Evolutionary conservation across 2,113 vertebrate species (phyloP).

Genomic region (Bubo bubo): DNA sequence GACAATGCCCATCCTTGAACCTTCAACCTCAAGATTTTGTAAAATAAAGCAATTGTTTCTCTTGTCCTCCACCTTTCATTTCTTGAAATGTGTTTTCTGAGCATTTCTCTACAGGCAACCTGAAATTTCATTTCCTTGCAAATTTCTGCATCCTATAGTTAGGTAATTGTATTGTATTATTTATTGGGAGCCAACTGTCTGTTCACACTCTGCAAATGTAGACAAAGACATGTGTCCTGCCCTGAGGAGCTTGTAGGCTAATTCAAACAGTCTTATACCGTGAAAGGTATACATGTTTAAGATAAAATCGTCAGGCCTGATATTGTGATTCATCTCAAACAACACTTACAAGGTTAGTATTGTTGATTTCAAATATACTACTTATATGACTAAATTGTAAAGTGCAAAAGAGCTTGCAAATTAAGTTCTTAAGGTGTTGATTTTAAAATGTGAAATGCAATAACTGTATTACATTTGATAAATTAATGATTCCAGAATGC

Average conservation of each 20-base stretch:
- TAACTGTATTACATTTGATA: neutral
- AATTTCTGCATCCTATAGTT: slow-evolving; percentile 2
- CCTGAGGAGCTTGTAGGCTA: neutral
- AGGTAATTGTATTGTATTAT: slow-evolving; percentile 7
- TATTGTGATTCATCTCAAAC: neutral
- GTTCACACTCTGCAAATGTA: neutral
- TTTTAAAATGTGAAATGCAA: neutral
- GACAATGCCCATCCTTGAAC: neutral
- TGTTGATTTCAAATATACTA: neutral
- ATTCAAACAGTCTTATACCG: neutral
- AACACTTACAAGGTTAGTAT: neutral
- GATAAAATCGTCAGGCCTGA: neutral
- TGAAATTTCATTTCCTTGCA: slow-evolving; percentile 39
- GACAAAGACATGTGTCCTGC: slow-evolving; percentile 12
- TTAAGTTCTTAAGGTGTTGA: neutral
- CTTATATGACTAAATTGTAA: neutral
- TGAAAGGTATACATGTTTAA: neutral
- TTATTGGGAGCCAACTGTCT: slow-evolving; percentile 35
- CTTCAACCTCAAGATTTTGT: neutral
- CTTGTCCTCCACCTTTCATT: neutral
- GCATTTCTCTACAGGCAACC: neutral
- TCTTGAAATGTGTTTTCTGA: slow-evolving; percentile 1
- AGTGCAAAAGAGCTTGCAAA: neutral
- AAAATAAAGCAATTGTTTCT: neutral
- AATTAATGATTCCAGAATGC: neutral